phyloP scores from a whole-genome alignment of 2,797 vertebrate genomes.

The Cheirogaleus major region DNA sequence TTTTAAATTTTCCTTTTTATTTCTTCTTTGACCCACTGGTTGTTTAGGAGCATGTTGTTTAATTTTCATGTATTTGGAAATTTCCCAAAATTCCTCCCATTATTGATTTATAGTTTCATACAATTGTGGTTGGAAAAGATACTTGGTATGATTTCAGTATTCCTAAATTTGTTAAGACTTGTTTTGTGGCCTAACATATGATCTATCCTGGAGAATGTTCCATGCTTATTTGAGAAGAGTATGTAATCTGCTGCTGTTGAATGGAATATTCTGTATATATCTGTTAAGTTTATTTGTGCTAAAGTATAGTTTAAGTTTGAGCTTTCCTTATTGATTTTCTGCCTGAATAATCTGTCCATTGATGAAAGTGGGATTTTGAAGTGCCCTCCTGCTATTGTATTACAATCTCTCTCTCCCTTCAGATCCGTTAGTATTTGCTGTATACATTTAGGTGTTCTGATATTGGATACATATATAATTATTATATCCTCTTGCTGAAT shows the following conservation, averaged over 20 bases:
- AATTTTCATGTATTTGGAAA: background rate
- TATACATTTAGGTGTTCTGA: background rate
- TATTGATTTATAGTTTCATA: background rate
- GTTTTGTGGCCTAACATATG: background rate
- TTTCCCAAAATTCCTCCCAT: background rate
- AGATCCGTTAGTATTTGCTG: background rate
- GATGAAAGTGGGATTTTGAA: background rate
- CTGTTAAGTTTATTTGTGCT: background rate
- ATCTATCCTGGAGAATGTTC: background rate
- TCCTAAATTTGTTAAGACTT: background rate
- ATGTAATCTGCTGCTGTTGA: background rate
- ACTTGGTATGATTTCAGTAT: background rate
- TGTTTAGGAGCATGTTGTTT: background rate
- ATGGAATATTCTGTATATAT: background rate
- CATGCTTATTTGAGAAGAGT: background rate
- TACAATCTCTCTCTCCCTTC: background rate
- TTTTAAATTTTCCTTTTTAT: background rate
- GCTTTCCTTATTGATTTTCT: background rate
- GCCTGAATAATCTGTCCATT: background rate
- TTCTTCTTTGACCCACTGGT: background rate
- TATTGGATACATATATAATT: background rate
- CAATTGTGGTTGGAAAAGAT: background rate
- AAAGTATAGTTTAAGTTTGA: background rate
- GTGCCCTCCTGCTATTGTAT: background rate
- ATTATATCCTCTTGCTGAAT: background rate